phyloP scores from a whole-genome alignment of 2,113 vertebrate species.

The Ctenodactylus gundi region DNA sequence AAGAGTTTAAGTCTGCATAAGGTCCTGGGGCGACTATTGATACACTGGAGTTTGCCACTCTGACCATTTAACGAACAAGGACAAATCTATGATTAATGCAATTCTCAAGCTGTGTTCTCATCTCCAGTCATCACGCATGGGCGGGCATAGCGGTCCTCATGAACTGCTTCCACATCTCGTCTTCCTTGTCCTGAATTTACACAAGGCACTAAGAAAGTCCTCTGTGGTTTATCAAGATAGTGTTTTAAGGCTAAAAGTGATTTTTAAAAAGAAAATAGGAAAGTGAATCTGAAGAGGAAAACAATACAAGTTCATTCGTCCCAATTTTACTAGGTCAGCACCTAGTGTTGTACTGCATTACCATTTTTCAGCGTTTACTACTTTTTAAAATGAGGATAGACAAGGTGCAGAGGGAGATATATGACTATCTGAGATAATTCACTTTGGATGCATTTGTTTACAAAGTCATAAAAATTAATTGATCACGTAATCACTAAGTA shows the following conservation, averaged over 20 bases:
- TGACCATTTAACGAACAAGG: background rate
- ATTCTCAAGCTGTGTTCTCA: background rate
- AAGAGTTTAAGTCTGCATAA: background rate
- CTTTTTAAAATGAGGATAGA: background rate
- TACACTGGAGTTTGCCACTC: background rate
- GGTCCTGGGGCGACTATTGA: background rate
- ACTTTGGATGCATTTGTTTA: background rate
- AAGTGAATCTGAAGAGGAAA: background rate
- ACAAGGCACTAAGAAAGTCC: background rate
- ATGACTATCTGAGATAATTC: background rate
- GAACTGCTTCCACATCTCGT: background rate
- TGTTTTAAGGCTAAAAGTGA: background rate
- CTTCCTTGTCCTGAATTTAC: background rate
- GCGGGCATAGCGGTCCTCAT: background rate
- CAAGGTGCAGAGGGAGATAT: background rate
- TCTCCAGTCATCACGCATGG: background rate
- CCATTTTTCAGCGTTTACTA: background rate
- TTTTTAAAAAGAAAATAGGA: background rate
- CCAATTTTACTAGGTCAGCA: background rate
- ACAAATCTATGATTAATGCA: background rate
- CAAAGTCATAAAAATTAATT: constrained; percentile 34
- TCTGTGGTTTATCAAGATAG: background rate
- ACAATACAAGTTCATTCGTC: background rate
- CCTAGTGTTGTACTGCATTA: background rate
- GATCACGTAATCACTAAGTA: background rate